These are phyloP conservation scores for Germaria angustata DNA, from an alignment of 2,888 invertebrate species.

Conservation along the genomic window DNA sequence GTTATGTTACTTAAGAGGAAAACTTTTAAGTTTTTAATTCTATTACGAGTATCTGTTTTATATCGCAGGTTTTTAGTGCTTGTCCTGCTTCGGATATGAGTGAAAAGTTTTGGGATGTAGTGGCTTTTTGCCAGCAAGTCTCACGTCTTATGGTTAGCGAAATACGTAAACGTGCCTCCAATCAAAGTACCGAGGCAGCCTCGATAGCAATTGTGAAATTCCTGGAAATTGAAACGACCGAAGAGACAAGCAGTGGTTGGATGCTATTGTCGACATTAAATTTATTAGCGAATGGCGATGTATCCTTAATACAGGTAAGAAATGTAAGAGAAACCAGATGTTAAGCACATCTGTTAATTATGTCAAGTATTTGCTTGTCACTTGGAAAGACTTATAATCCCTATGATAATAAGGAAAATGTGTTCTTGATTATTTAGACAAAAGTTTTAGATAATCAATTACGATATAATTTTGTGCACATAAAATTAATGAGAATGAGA, in stretches of 20 bases:
- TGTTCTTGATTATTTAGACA: neutral
- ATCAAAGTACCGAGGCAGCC: constrained; percentile 97
- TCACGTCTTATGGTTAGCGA: constrained; percentile 98
- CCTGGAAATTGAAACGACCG: constrained; percentile 95
- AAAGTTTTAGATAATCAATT: neutral
- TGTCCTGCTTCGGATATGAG: constrained; percentile 97
- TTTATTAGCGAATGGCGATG: constrained; percentile 93
- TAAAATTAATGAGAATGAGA: no score
- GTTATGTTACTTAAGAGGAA: neutral
- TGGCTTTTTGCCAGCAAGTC: constrained; percentile 96
- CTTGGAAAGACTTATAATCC: neutral
- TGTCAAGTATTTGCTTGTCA: neutral
- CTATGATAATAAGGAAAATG: neutral
- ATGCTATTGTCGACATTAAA: constrained; percentile 95
- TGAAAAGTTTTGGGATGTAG: constrained; percentile 97
- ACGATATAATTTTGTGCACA: neutral
- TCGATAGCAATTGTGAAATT: constrained; percentile 98
- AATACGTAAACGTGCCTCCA: constrained; percentile 94
- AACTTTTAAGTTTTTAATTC: constrained; percentile 22
- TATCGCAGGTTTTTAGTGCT: constrained; percentile 91
- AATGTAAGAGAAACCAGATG: neutral
- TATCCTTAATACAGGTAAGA: constrained; percentile 90
- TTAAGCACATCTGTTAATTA: neutral
- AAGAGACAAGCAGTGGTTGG: constrained; percentile 98
- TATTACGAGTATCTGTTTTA: constrained; percentile 5